phyloP scores from a whole-genome alignment of 2,888 invertebrate species.

The Orthonevra nobilis region DNA sequence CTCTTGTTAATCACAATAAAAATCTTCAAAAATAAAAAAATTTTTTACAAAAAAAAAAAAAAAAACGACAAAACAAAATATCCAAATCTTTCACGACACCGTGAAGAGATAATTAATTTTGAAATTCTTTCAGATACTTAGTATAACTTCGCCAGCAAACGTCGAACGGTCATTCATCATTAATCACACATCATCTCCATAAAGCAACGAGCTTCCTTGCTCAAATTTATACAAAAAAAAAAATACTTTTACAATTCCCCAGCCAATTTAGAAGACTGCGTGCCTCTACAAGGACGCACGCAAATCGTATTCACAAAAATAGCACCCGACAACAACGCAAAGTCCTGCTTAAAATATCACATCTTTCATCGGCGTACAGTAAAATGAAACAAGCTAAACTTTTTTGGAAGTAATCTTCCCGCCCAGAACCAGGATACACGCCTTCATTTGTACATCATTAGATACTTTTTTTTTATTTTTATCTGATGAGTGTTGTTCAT shows the following conservation, averaged over 20 bases:
- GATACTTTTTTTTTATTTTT: conserved; percentile 13
- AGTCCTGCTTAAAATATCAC: conserved; percentile 5
- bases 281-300: conserved; percentile 62
- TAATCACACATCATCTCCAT: conserved; percentile 54
- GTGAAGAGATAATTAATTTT: conserved; percentile 33
- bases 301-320: conserved; percentile 42
- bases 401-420: conserved; percentile 33
- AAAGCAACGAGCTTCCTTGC: no score
- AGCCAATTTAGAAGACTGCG: no score
- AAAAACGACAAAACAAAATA: no score
- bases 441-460: conserved; percentile 63
- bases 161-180: conserved; percentile 58
- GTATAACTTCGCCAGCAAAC: conserved; percentile 4
- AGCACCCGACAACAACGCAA: background rate
- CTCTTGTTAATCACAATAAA: background rate
- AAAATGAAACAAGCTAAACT: conserved; percentile 45
- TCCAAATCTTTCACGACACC: background rate
- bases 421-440: conserved; percentile 19
- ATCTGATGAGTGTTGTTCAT: background rate
- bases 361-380: no score
- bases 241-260: conserved; percentile 11
- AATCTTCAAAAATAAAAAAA: background rate
- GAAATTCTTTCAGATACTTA: conserved; percentile 8
- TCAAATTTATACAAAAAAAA: conserved; percentile 17
- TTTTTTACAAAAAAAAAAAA: background rate